phyloP scores from a whole-genome alignment of 2,888 invertebrate genomes.

The Dysmachus trigonus region DNA sequence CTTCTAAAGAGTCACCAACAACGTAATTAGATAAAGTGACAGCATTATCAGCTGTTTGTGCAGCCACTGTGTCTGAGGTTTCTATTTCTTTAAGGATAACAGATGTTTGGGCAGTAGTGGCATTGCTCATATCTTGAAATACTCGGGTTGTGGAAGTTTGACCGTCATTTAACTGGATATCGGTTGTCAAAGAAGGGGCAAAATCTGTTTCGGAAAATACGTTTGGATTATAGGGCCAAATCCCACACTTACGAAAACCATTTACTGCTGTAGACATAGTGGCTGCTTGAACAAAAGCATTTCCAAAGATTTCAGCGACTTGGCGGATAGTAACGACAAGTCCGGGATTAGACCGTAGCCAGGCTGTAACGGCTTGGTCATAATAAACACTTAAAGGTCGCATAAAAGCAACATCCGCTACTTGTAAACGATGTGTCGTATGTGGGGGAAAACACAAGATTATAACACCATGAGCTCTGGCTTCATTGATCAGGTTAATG shows the following conservation, averaged over 20 bases:
- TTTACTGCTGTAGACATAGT: not conserved
- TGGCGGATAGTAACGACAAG: not conserved
- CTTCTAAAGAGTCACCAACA: not conserved
- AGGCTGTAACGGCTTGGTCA: slow-evolving; percentile 19
- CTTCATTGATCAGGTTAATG: not conserved
- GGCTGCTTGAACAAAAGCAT: not conserved
- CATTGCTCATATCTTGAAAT: not conserved
- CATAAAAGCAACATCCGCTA: slow-evolving; percentile 24
- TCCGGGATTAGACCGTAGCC: slow-evolving; percentile 26
- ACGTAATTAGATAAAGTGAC: too few relatives aligned
- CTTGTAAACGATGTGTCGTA: not conserved
- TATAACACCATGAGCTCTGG: not conserved
- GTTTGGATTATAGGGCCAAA: not conserved
- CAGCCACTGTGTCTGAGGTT: not conserved
- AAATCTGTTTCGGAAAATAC: not conserved
- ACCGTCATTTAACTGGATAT: not conserved
- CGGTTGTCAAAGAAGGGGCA: not conserved
- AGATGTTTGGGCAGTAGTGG: not conserved
- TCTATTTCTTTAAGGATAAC: not conserved
- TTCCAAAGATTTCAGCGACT: not conserved
- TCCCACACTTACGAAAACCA: not conserved
- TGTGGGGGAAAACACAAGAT: slow-evolving; percentile 27
- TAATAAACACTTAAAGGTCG: slow-evolving; percentile 20
- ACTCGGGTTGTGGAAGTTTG: not conserved
- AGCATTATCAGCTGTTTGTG: too few relatives aligned